Evolutionary conservation across 2,113 vertebrate genomes (phyloP).

Genomic region (Monopterus albus): DNA sequence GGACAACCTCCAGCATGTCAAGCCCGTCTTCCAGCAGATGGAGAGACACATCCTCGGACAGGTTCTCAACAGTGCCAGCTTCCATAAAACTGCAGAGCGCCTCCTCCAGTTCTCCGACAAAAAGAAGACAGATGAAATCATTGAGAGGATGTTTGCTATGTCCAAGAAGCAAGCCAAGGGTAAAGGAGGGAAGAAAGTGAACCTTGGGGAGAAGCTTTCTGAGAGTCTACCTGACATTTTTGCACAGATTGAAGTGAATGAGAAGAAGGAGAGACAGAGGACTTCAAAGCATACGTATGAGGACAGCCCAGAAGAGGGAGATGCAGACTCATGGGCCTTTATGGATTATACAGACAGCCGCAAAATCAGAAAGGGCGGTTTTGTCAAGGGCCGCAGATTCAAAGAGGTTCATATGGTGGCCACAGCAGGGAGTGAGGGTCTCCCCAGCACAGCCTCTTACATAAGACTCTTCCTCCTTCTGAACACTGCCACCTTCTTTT

Average conservation of each 20-base stretch:
- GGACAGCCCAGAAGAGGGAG: conserved; percentile 89
- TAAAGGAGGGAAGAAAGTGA: conserved; percentile 83
- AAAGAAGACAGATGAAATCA: conserved; percentile 89
- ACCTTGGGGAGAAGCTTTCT: conserved; percentile 86
- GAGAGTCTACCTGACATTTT: conserved; percentile 92
- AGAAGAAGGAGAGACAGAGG: conserved; percentile 90
- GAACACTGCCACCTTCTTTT: conserved; percentile 95
- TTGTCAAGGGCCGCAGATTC: conserved; percentile 77
- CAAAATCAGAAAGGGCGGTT: conserved; percentile 81
- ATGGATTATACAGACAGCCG: conserved; percentile 89
- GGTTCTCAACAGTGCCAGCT: conserved; percentile 89
- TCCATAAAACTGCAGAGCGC: conserved; percentile 91
- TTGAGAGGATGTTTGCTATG: conserved; percentile 91
- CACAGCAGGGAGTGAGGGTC: conserved; percentile 76
- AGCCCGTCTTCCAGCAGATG: conserved; percentile 94
- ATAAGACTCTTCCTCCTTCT: conserved; percentile 92
- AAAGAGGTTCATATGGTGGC: conserved; percentile 83
- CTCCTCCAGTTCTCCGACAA: conserved; percentile 92
- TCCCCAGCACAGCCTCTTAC: conserved; percentile 86
- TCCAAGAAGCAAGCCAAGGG: conserved; percentile 84
- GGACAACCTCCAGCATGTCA: conserved; percentile 90
- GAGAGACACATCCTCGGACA: conserved; percentile 92
- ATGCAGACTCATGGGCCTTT: conserved; percentile 89
- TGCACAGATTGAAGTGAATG: conserved; percentile 93
- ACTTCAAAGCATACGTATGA: conserved; percentile 87